Percentiles rank a stretch among this genome's conserved stretches.
phyloP scores from a whole-genome alignment of 2,888 invertebrate genomes.

The Mythimna lalbum region DNA sequence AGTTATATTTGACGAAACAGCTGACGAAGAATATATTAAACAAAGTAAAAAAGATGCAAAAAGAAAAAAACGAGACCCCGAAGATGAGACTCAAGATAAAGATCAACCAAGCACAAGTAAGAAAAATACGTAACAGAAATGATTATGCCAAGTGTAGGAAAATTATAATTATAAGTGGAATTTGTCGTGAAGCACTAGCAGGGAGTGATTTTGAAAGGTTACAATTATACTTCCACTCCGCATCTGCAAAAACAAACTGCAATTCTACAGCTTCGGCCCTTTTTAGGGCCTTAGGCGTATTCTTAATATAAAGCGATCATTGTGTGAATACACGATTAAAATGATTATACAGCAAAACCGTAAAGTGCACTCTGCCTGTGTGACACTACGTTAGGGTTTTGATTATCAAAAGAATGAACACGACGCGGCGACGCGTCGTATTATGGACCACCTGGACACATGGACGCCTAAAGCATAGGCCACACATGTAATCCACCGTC shows the following conservation, averaged over 20 bases:
- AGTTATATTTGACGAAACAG: background rate
- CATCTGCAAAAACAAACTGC: background rate
- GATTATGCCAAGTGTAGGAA: background rate
- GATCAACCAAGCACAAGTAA: conserved; percentile 43
- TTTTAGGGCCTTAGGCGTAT: background rate
- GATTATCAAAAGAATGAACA: background rate
- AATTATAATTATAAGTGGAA: background rate
- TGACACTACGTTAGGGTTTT: background rate
- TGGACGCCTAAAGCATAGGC: too few relatives aligned
- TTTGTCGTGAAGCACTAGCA: background rate
- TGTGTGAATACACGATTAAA: background rate
- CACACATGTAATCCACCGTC: too few relatives aligned
- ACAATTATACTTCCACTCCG: background rate
- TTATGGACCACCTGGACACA: too few relatives aligned
- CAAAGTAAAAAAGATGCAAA: background rate
- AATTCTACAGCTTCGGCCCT: too few relatives aligned
- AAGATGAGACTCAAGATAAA: conserved; percentile 1
- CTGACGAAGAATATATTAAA: background rate
- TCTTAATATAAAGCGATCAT: background rate
- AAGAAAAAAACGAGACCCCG: background rate
- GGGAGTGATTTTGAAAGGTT: background rate
- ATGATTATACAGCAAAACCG: background rate
- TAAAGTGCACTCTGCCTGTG: background rate
- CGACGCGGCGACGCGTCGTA: too few relatives aligned
- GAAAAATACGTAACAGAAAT: conserved; percentile 5